A percentile compares a stretch with the other conserved stretches of the same genome.
Conservation (phyloP, 1,140 invertebrate genomes). For the Pachypeltis micranthus region DNA sequence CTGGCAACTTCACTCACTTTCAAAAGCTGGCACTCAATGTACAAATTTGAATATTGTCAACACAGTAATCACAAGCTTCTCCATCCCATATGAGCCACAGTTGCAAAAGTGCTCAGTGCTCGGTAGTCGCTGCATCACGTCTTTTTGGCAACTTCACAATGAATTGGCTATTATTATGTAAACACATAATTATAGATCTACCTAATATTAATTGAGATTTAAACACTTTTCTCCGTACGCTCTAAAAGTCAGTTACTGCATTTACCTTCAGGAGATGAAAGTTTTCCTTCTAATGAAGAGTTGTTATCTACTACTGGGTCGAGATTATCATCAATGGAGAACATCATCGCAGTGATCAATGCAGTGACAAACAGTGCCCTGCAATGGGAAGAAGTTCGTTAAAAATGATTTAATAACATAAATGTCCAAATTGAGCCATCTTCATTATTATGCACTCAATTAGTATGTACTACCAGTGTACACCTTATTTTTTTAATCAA, state of each 20-base stretch:
- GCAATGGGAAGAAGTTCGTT: background rate
- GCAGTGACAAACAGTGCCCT: background rate
- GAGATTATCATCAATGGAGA: background rate
- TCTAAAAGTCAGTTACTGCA: background rate
- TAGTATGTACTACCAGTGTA: no score
- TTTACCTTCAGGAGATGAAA: background rate
- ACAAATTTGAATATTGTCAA: no score
- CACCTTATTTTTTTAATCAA: no score
- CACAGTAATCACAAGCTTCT: no score
- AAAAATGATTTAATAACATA: background rate
- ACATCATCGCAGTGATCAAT: background rate
- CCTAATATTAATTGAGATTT: background rate
- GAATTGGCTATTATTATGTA: background rate
- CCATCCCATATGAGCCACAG: no score
- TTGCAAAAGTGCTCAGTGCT: no score
- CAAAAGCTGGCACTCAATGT: no score
- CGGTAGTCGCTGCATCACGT: no score
- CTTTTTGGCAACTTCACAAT: background rate
- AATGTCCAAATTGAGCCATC: background rate
- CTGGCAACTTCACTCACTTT: no score
- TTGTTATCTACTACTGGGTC: background rate
- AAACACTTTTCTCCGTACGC: background rate
- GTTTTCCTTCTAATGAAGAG: background rate
- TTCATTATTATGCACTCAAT: no score
- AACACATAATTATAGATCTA: background rate